Conservation (phyloP, 64 coral and sea anemone species). For the Trachythela sp. region DNA sequence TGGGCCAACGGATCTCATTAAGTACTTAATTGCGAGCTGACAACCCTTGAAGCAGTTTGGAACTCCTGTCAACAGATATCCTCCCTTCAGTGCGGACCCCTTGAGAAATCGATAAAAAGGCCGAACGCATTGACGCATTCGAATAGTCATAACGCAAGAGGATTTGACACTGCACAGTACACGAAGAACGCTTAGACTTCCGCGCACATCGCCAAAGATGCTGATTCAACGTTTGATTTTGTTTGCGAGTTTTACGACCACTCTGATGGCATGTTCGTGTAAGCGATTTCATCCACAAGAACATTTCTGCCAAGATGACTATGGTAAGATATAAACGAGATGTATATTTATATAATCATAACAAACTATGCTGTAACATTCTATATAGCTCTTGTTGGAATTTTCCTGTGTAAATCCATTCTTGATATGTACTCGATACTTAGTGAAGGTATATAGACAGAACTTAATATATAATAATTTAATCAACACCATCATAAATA, state of each 20-base stretch:
- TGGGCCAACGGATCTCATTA: slow-evolving; percentile 33
- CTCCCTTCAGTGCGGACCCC: not conserved
- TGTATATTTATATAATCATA: not conserved
- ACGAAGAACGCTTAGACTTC: not conserved
- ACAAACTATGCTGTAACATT: not conserved
- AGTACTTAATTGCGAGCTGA: slow-evolving; percentile 25
- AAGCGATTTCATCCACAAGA: not conserved
- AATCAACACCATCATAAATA: too few species aligned
- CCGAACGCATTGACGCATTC: not conserved
- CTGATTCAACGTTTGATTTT: not conserved
- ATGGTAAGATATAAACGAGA: not conserved
- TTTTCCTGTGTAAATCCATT: too few species aligned
- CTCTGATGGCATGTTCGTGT: not conserved
- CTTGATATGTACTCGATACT: too few species aligned
- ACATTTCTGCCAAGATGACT: not conserved
- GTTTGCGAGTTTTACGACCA: not conserved
- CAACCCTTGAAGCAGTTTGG: slow-evolving; percentile 11
- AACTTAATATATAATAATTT: too few species aligned
- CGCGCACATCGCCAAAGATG: not conserved
- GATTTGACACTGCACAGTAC: not conserved
- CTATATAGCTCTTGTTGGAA: too few species aligned
- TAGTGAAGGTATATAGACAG: too few species aligned
- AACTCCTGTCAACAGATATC: slow-evolving; percentile 4
- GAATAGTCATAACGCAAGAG: not conserved
- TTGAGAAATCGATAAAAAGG: slow-evolving; percentile 6